These are phyloP conservation scores for Machimus rusticus DNA, from an alignment of 2,888 invertebrate species.

Conservation along the genomic window DNA sequence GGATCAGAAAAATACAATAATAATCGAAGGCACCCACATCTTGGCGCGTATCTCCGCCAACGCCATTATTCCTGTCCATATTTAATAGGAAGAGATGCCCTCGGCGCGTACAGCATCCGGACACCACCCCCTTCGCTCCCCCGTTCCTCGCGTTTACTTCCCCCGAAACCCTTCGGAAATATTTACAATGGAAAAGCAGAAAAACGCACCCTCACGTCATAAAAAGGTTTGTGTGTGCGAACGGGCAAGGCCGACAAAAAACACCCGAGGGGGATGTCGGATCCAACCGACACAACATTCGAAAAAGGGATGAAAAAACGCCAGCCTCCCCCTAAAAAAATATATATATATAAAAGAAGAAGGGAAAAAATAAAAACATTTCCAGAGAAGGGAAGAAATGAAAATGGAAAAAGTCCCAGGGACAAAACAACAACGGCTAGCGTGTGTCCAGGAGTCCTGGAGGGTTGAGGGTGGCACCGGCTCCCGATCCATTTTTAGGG, in stretches of 20 bases:
- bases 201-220: constrained; percentile 35
- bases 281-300: not conserved
- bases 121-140: not conserved
- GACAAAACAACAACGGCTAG: not conserved
- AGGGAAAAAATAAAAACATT: constrained; percentile 26
- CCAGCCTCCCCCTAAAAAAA: not conserved
- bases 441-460: not conserved
- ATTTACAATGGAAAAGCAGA: constrained; percentile 27
- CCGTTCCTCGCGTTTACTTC: not conserved
- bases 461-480: not conserved
- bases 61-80: constrained; percentile 31
- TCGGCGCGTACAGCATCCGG: not conserved
- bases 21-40: constrained; percentile 6
- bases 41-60: constrained; percentile 2
- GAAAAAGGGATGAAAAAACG: constrained; percentile 16
- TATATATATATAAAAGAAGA: not conserved
- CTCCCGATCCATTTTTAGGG: not conserved
- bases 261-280: constrained; percentile 13
- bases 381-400: not conserved
- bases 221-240: constrained; percentile 29
- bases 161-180: not conserved
- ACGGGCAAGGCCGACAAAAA: constrained; percentile 9
- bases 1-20: not conserved
- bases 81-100: constrained; percentile 29
- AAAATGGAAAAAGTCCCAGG: constrained; percentile 19